These are phyloP conservation scores for Apodemia hepburni DNA, from an alignment of 2,888 invertebrate genomes.

Conservation along the genomic window DNA sequence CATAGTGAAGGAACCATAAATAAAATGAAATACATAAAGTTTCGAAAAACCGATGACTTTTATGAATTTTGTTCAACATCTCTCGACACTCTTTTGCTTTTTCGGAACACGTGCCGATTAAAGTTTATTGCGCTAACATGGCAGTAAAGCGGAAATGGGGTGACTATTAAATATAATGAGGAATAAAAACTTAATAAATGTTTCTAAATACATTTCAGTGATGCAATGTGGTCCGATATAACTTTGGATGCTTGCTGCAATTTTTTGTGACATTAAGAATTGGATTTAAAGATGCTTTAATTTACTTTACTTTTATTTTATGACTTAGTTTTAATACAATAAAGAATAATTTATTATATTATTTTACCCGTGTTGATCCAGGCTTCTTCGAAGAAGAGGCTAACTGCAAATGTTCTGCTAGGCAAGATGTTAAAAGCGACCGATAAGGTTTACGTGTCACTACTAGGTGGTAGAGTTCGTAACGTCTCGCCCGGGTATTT, in stretches of 20 bases:
- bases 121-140: constrained; percentile 1
- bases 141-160: constrained; percentile 9
- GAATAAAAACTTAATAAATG: constrained; percentile 1
- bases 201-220: neutral
- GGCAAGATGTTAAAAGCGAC: too few relatives aligned
- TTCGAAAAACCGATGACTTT: constrained; percentile 11
- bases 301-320: neutral
- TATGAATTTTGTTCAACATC: constrained; percentile 26
- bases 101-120: constrained; percentile 37
- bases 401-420: too few relatives aligned
- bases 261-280: neutral
- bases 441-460: too few relatives aligned
- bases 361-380: too few relatives aligned
- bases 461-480: too few relatives aligned
- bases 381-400: too few relatives aligned
- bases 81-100: constrained; percentile 41
- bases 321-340: neutral
- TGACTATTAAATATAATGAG: constrained; percentile 12
- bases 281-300: neutral
- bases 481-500: too few relatives aligned
- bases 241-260: neutral
- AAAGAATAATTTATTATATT: neutral
- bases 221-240: neutral
- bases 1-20: neutral
- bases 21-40: neutral